Evolutionary conservation across 2,797 vertebrate species (phyloP), one percentile per base, ranked within the genome.

Genomic region (Manis javanica): DNA sequence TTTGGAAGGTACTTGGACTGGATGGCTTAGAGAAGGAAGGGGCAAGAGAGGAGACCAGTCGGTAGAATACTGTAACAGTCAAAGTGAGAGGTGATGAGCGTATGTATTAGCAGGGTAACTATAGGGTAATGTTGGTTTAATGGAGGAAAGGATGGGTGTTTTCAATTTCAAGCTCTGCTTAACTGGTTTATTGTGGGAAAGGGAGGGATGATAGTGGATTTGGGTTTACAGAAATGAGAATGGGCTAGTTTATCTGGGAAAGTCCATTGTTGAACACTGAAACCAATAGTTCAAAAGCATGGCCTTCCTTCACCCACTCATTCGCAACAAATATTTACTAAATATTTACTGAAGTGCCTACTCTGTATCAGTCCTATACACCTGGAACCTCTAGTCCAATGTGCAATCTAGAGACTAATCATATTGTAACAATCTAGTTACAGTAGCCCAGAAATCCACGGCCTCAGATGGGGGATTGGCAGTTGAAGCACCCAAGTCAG

Each of bases 11-110:
- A 84, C 37, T 88, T 66, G 55, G 46, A 72, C 49, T 86, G 49
- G 31, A 57, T 46, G 51, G 57, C 71, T 84, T 93, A 26, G 34
- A 93, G 77, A 94, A 63, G 63, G 42, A 95, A 83, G 51, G 72
- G 64, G 66, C 49, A 82, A 87, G 13, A 63, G 39, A 79, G 71
- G 69, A 66, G 31, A 39, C 1, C 39, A 59, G 23, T 13, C 71
- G 57, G 72, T 81, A 51, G 63, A 46, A 74, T 26, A 77, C 31
- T n/a, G 29, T 39, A 86, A 51, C 13, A 46, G 29, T 72, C 39
- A 42, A 39, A 86, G 49, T 34, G 14, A 75, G 8, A 94, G 39
- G 24, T 55, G n/a, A 53, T 68, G 24, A 66, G 18, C 18, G 10
- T 14, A 16, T 42, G 37, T 31, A 29, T 75, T 49, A 55, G 77